Base-by-base conservation (phyloP, 2,797 vertebrate species). In the Labeo calbasu region DNA sequence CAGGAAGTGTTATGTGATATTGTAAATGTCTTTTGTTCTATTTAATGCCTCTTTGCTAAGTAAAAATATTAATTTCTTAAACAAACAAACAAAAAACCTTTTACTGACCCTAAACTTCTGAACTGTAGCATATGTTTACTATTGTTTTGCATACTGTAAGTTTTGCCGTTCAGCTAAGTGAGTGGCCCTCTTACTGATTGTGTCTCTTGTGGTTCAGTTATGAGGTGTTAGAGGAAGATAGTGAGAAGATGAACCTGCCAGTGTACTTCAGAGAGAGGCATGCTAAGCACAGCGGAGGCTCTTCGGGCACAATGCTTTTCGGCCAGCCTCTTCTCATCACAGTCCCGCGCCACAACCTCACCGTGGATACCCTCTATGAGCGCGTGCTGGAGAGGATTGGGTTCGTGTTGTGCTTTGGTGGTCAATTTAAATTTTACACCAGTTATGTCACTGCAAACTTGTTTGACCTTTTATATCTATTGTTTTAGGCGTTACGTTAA, bases 231-330 rank as follows among this genome's bases (percentile, higher is more conserved):
- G 96, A 96, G 89, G 94, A 95, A 0, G 95, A 97, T 84, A 93
- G 90, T 0, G 95, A 96, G 89, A 90, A 79, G 46, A 92, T 99
- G 90, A 97, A 95, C 72, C 95, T 99, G 85, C 97, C 96, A 0
- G 92, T 99, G 72, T 99, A 99, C 93, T 98, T 99, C 90, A 96
- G 98, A 92, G 97, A 99, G 89, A 96, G 96, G 89, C 96, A 96
- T 88, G 84, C 93, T 69, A 96, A 96, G 82, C 96, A 96, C 2
- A 92, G 94, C 0, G 96, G 94, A 86, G 93, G 91, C 79, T 95
- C 98, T 70, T 87, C 95, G 0, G 96, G 96, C 89, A 96, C 96
- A 1, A 86, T 97, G 88, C 94, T 99, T 1, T 99, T 97, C 59
- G 98, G 98, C 36, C 97, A 99, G 87, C 98, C 98, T 8, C 94